Evolutionary conservation across 2,797 vertebrate genomes (phyloP).

Genomic region (Danio tinwini): DNA sequence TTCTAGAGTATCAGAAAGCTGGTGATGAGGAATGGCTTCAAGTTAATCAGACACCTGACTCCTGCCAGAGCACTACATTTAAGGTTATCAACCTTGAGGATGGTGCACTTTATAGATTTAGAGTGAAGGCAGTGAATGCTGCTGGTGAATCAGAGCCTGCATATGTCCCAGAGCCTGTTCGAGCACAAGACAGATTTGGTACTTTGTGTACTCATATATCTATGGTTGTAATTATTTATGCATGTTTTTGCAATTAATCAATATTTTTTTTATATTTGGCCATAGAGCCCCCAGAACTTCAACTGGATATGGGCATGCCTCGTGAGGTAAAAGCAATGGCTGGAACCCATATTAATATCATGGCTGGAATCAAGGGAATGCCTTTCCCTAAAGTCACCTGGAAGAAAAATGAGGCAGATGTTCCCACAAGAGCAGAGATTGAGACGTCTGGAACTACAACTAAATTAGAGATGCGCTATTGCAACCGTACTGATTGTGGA

Average conservation of each 20-base stretch:
- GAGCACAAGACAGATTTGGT: slow-evolving; percentile 94
- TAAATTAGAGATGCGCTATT: slow-evolving; percentile 95
- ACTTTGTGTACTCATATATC: slow-evolving; percentile 54
- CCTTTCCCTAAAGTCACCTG: slow-evolving; percentile 94
- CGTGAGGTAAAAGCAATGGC: slow-evolving; percentile 90
- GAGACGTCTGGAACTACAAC: slow-evolving; percentile 86
- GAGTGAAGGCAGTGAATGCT: slow-evolving; percentile 91
- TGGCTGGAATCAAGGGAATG: slow-evolving; percentile 91
- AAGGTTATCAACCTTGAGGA: slow-evolving; percentile 90
- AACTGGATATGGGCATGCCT: slow-evolving; percentile 94
- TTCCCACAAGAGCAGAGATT: slow-evolving; percentile 92
- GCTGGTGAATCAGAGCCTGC: slow-evolving; percentile 94
- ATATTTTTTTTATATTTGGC: not conserved
- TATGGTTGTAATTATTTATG: not conserved
- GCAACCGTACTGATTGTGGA: slow-evolving; percentile 90
- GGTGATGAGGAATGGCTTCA: slow-evolving; percentile 95
- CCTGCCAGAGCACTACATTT: slow-evolving; percentile 93
- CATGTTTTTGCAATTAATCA: not conserved
- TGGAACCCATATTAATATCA: slow-evolving; percentile 90
- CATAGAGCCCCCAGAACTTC: slow-evolving; percentile 92
- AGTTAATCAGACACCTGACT: slow-evolving; percentile 94
- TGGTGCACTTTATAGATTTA: slow-evolving; percentile 89
- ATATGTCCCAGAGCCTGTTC: slow-evolving; percentile 86
- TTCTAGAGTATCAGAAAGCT: slow-evolving; percentile 93
- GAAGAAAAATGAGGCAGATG: slow-evolving; percentile 93